phyloP scores from a whole-genome alignment of 2,113 vertebrate species.

The Protomyctophum bolini region DNA sequence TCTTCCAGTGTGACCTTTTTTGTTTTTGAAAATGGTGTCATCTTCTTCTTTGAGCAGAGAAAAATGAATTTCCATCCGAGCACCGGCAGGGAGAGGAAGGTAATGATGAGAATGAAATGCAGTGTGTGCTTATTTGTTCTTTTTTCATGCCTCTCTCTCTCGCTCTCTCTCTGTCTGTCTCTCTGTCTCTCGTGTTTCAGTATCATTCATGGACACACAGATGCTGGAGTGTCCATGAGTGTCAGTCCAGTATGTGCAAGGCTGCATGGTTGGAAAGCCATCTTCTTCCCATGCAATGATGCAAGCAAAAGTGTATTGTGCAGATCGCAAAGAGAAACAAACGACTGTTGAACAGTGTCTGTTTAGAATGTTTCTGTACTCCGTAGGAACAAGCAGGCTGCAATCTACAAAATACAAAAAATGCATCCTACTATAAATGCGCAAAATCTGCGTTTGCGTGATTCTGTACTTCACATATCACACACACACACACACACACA shows the following conservation, averaged over 20 bases:
- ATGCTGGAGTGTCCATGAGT: no score
- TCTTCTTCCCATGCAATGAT: background rate
- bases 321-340: background rate
- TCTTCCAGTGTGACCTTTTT: slow-evolving; percentile 1
- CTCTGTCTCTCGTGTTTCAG: background rate
- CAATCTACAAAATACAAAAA: background rate
- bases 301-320: background rate
- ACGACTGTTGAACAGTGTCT: no score
- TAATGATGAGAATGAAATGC: slow-evolving; percentile 33
- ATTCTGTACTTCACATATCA: no score
- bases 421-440: no score
- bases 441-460: no score
- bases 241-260: no score
- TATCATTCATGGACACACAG: no score
- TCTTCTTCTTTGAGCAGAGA: slow-evolving; percentile 34
- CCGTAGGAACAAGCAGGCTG: no score
- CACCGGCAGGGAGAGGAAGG: slow-evolving; percentile 18
- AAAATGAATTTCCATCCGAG: slow-evolving; percentile 55
- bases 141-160: slow-evolving; percentile 2
- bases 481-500: slow-evolving; percentile 52
- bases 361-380: no score
- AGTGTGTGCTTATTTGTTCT: background rate
- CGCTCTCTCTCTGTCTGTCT: background rate
- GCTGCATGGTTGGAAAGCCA: no score
- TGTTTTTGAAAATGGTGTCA: slow-evolving; percentile 34